Conservation (phyloP, 2,888 invertebrate species). For the Rhagophthalmus giganteus region DNA sequence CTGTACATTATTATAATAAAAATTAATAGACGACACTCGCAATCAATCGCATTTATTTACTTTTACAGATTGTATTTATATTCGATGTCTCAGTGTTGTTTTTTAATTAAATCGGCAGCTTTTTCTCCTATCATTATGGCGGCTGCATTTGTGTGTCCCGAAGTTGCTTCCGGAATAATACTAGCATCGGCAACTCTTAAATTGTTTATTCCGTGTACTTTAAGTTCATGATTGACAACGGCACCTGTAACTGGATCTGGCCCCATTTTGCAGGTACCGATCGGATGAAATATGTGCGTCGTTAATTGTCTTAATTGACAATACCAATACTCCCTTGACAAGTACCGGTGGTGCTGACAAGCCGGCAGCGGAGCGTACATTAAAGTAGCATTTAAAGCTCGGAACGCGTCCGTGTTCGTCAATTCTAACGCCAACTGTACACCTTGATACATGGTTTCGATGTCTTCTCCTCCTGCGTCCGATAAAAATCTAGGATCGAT, state of each 20-base stretch:
- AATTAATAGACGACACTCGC: no score
- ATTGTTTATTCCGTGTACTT: slow-evolving; percentile 67
- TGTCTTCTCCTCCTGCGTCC: slow-evolving; percentile 55
- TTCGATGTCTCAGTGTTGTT: no score
- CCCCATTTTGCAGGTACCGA: slow-evolving; percentile 36
- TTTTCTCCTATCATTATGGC: slow-evolving; percentile 70
- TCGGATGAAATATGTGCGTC: slow-evolving; percentile 27
- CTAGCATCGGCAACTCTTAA: no score
- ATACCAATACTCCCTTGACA: slow-evolving; percentile 34
- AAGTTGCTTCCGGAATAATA: slow-evolving; percentile 66
- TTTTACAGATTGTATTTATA: no score
- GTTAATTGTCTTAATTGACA: slow-evolving; percentile 33
- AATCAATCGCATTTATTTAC: no score
- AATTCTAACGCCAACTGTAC: slow-evolving; percentile 51
- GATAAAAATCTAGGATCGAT: slow-evolving; percentile 40
- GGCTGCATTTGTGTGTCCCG: slow-evolving; percentile 71
- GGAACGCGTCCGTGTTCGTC: slow-evolving; percentile 60
- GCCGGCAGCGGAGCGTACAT: slow-evolving; percentile 39
- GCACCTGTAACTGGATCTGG: slow-evolving; percentile 21
- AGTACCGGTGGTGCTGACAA: slow-evolving; percentile 6
- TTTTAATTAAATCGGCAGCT: slow-evolving; percentile 56
- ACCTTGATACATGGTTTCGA: slow-evolving; percentile 63
- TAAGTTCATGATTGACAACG: slow-evolving; percentile 28
- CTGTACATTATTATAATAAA: no score
- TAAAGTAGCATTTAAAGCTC: slow-evolving; percentile 60